A percentile compares a stretch with the other conserved stretches of the same genome.
phyloP scores from a whole-genome alignment of 1,140 invertebrate genomes.

The Semibalanus balanoides region DNA sequence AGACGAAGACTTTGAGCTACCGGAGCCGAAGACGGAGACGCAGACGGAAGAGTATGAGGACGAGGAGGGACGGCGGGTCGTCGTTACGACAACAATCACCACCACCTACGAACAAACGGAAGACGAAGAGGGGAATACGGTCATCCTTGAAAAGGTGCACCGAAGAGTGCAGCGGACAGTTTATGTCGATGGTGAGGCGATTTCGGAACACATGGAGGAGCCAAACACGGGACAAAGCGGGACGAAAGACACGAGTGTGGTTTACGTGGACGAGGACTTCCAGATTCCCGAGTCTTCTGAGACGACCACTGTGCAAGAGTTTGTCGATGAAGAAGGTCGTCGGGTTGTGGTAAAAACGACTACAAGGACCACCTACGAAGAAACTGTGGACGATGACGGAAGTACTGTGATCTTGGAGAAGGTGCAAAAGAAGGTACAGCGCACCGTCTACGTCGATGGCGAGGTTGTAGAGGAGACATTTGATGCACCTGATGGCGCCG shows the following conservation, averaged over 20 bases:
- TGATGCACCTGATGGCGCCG: not conserved
- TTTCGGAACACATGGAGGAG: not conserved
- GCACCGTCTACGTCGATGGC: not conserved
- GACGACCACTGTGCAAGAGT: not conserved
- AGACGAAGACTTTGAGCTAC: not conserved
- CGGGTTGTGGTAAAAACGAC: not conserved
- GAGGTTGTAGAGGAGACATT: not conserved
- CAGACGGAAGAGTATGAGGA: not conserved
- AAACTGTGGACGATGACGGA: not conserved
- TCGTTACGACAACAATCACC: not conserved
- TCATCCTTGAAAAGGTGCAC: not conserved
- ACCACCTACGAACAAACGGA: not conserved
- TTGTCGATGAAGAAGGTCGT: not conserved
- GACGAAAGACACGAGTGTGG: not conserved
- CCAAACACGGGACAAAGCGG: not conserved
- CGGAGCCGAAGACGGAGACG: not conserved
- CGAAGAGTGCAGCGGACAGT: not conserved
- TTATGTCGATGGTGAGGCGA: not conserved
- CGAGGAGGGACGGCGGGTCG: not conserved
- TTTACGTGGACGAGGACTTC: not conserved
- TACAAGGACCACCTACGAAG: not conserved
- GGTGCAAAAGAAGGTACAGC: not conserved
- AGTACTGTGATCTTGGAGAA: not conserved
- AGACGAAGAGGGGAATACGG: not conserved
- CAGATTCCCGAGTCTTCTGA: not conserved